Base-by-base conservation (phyloP, 1,140 invertebrate species). In the Drosophila sulfurigaster region DNA sequence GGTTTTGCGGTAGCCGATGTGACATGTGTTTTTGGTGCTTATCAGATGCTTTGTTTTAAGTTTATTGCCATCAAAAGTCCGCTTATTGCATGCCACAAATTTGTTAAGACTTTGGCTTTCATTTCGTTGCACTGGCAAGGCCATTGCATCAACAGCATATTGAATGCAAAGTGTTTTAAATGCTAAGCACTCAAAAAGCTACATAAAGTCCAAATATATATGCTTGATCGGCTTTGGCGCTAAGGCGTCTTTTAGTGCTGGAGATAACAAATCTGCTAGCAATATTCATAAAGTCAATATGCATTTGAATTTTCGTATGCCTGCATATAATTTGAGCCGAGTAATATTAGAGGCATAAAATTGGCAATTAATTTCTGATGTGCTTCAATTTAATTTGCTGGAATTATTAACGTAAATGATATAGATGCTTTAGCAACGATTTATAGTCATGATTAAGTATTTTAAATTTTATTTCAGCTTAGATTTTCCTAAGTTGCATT, bases 1-100 rank as follows among this genome's bases (percentile, higher is more conserved):
- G 56, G 35, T 38, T 38, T 35, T 45, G 67, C 58, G 41, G 58
- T 57, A 25, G 54, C 48, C 45, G 56, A 30, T 43, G 57, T 65
- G 67, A 75, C 73, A 75, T 75, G 73, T 72, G 73, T 72, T 75
- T 57, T 48, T 13, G 10, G 20, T n/a, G 59, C 48, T 64, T 75
- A 64, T 75, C 67, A 75, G 65, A 62, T 71, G 60, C 45, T 56
- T 62, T 62, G 48, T 60, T 60, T 52, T 58, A 8, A 35, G 72
- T 58, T 71, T 71, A 71, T 75, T 71, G 73, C 15, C 68, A 65
- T 70, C 59, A 56, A 48, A 46, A 74, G 41, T 25, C 52, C 16
- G 54, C 28, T 32, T 60, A 46, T 62, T 69, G 66, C 65, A 60
- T 60, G 63, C 66, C 72, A 43, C 73, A 43, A 64, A 70, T 62